Conservation (phyloP, 1,140 invertebrate species). For the Telenomus remus region DNA sequence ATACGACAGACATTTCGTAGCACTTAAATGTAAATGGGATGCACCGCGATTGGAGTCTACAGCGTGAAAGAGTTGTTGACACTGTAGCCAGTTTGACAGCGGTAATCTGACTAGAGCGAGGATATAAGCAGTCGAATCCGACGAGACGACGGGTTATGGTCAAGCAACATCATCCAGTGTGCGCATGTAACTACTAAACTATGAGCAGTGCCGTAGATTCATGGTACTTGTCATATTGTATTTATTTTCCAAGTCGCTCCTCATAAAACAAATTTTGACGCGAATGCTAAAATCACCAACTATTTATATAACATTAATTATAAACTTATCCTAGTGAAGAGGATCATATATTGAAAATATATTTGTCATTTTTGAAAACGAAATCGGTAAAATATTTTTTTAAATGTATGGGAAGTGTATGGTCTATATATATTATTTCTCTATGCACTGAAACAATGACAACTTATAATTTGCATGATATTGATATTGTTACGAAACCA, state of each 20-base stretch:
- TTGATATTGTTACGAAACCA: too few species aligned
- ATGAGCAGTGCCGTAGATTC: conserved; percentile 44
- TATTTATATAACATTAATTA: too few species aligned
- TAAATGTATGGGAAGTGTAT: too few species aligned
- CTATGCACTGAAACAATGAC: too few species aligned
- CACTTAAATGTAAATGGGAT: conserved; percentile 20
- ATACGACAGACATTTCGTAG: conserved; percentile 28
- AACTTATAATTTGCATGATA: too few species aligned
- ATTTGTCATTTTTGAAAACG: too few species aligned
- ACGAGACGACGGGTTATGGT: conserved; percentile 48
- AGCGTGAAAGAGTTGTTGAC: conserved; percentile 31
- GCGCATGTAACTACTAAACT: conserved; percentile 55
- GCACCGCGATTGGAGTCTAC: conserved; percentile 15
- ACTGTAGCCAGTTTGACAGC: conserved; percentile 43
- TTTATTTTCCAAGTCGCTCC: background rate
- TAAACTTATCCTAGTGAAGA: too few species aligned
- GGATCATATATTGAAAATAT: too few species aligned
- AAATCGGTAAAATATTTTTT: too few species aligned
- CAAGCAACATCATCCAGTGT: conserved; percentile 49
- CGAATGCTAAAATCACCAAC: too few species aligned
- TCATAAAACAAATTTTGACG: too few species aligned
- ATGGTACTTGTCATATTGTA: background rate
- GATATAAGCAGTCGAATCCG: conserved; percentile 39
- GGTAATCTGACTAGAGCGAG: conserved; percentile 49
- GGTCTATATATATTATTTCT: too few species aligned